These are phyloP conservation scores for Vanessa tameamea DNA, from an alignment of 1,140 invertebrate species.

Conservation along the genomic window DNA sequence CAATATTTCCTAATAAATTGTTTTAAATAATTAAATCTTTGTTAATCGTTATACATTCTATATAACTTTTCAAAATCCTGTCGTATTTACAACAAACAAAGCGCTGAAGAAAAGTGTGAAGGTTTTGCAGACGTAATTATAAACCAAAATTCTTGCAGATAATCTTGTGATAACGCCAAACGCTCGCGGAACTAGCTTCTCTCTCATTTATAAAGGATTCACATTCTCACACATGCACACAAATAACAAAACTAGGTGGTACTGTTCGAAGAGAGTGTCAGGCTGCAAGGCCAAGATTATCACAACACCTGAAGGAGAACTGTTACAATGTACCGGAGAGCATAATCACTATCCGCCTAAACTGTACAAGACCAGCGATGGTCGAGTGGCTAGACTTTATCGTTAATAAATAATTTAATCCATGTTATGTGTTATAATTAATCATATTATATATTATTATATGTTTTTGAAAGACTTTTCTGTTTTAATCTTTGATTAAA, in stretches of 20 bases:
- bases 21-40: no score
- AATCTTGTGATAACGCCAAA: conserved; percentile 27
- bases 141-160: conserved; percentile 20
- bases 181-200: conserved; percentile 34
- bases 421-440: no score
- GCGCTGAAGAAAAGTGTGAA: no score
- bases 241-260: conserved; percentile 31
- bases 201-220: conserved; percentile 29
- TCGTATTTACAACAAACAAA: no score
- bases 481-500: no score
- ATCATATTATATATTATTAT: no score
- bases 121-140: not conserved
- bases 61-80: no score
- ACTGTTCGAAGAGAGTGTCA: conserved; percentile 28
- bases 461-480: no score
- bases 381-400: not conserved
- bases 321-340: conserved; percentile 5
- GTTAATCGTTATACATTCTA: no score
- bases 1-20: no score
- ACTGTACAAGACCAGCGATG: not conserved
- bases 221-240: conserved; percentile 20
- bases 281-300: conserved; percentile 31
- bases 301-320: conserved; percentile 10
- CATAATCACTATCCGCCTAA: conserved; percentile 26
- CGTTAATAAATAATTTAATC: not conserved